Base-by-base conservation (phyloP, 2,113 vertebrate genomes). In the Stigmatopora nigra region DNA sequence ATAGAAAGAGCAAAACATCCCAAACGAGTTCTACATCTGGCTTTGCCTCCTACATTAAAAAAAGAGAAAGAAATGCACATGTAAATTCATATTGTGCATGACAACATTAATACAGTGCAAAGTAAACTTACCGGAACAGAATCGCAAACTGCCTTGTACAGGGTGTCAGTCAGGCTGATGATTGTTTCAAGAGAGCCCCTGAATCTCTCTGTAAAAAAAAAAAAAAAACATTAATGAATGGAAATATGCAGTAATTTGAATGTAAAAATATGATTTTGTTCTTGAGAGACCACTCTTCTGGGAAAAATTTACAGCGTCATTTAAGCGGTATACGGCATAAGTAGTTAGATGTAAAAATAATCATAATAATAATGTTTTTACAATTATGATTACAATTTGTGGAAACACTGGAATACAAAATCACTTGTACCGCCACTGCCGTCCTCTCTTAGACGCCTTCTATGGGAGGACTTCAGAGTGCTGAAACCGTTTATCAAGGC, bases 1-100 rank as follows among this genome's bases (percentile, higher is more conserved):
- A 99, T 31, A 97, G 79, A 79, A 92, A 91, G 69, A 89, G 78
- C 63, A 93, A 66, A 36, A 89, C 68, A 75, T 92, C 91, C 84
- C 90, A 64, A 72, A 93, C 79, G 9, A 96, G 90, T 75, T 94
- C 92, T 52, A 68, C 77, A 66, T 95, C 91, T n/a, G 91, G 92
- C 46, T 82, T 86, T 49, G 84, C 59, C 73, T 82, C 82, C 94
- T 97, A 41, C 38, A 76, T n/a, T n/a, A 6, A 80, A 80, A 25
- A 84, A 67, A n/a, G n/a, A n/a, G n/a, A 31, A 31, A 31, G 25
- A 31, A 31, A 31, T 31, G 25, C 25, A 31, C 25, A 3, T 31
- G 25, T 31, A 38, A 4, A 59, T n/a, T 59, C 1, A 59, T 41
- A 5, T 14, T 5, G 5, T 31, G 19, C 15, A 25, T 55, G 14